Evolutionary conservation across 2,797 vertebrate species (phyloP), one percentile per base, ranked within the genome.

Genomic region (Petrocephalus schoutedeni): DNA sequence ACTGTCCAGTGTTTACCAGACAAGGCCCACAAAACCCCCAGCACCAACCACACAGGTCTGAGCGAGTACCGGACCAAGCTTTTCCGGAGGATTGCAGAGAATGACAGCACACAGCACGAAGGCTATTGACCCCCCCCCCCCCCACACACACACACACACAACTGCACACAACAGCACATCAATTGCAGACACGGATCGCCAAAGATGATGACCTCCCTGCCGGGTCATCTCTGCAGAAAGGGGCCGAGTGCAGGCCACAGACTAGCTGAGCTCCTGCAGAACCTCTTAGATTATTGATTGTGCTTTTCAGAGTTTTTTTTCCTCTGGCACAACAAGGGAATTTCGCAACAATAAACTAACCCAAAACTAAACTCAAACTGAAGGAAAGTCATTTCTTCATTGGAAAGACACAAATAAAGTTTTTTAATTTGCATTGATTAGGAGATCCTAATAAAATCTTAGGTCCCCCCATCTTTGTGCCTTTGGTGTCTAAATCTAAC

Each of bases 41-140:
- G 53, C 77, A 82, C 36, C 77, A 49, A 45, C 77, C 77, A 57
- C 77, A 49, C 21, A 28, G 74, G 23, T 64, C 87, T 83, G 87
- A 57, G 74, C 4, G 54, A 57, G 4, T 45, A 19, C 7, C 19
- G 4, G 32, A 82, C 21, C 21, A 3, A 85, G 80, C 49, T 16
- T 41, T 49, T 41, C 41, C 7, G 45, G 49, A n/a, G n/a, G 45
- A 51, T 21, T 21, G 80, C 19, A 45, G 77, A 83, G 77, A 53
- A 10, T 88, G 80, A 36, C 59, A 36, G 23, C 45, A 21, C 58
- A 12, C 82, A 64, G 19, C 12, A 49, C 7, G 4, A 3, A 71
- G 28, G 28, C 41, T 41, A 19, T 36, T 80, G 36, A 16, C 6
- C 41, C 64, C 28, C 6, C 41, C 64, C 28, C 6, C 5, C 19